Evolutionary conservation across 1,140 invertebrate species (phyloP).

Genomic region (Helicoverpa zea): DNA sequence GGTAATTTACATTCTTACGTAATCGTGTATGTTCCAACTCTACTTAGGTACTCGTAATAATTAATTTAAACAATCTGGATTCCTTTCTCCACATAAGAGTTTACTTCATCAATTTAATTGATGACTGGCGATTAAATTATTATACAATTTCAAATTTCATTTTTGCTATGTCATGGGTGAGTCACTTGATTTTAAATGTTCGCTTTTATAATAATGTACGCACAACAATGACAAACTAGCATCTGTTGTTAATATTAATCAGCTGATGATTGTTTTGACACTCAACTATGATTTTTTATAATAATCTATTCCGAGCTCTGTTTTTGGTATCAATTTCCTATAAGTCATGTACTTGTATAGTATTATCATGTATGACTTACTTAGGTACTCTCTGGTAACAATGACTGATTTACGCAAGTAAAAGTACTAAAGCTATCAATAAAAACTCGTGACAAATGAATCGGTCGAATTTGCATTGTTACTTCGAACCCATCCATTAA

Average conservation of each 20-base stretch:
- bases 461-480: conserved; percentile 49
- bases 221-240: conserved; percentile 19
- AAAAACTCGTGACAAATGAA: conserved; percentile 44
- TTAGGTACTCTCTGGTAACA: background rate
- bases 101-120: background rate
- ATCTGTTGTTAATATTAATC: conserved; percentile 22
- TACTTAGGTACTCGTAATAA: background rate
- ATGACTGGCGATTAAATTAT: background rate
- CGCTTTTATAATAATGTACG: background rate
- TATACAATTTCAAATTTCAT: background rate
- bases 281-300: background rate
- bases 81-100: background rate
- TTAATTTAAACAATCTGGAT: background rate
- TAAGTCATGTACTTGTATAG: too few relatives aligned
- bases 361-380: background rate
- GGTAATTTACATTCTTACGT: background rate
- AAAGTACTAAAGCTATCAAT: conserved; percentile 50
- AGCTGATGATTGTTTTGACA: conserved; percentile 10
- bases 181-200: background rate
- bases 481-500: conserved; percentile 53
- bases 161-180: background rate
- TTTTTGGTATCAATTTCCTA: background rate
- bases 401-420: background rate
- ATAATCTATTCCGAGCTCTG: background rate
- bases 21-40: background rate